Base-by-base conservation (phyloP, 2,797 vertebrate species). In the Dicrostonyx torquatus region DNA sequence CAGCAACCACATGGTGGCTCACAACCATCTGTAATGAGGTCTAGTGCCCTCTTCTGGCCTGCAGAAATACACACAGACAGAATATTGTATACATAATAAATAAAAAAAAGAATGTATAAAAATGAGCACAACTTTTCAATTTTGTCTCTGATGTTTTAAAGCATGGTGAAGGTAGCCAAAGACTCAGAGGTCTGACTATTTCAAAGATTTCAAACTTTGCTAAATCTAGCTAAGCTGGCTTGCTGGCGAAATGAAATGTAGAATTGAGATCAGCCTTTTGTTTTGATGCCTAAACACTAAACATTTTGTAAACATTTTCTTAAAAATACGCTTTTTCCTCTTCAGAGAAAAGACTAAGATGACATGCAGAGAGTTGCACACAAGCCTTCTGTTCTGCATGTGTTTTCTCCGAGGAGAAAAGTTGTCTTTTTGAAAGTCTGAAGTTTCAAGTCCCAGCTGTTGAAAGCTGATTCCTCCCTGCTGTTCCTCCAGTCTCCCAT, bases 371-470 rank as follows among this genome's bases (percentile, higher is more conserved):
- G 37, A 76, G 40, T 45, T 1, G 20, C 43, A 37, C 58, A 50
- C 87, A 77, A 2, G 18, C 79, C 43, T 29, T 34, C 53, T 93
- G 18, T 87, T 70, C 64, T 94, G 68, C 1, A 5, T 91, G 91
- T 93, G n/a, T 72, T 97, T 94, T 97, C 93, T 34, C 75, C 73
- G 18, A 31, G 45, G 37, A 70, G 72, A 90, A 93, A 75, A 79
- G 31, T 94, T 68, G 13, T 6, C 97, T 97, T 94, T 96, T 96
- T 94, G 75, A 93, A 97, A 97, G 96, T 93, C 97, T 93, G 87
- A 95, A 79, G 73, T 91, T 97, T 98, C 97, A 94, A 95, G 95
- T 87, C 91, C 97, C 97, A 98, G 98, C 98, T 98, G 97, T 97
- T 0, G 94, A 97, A 98, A 98, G 90, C 96, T 85, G 98, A 98